phyloP scores from a whole-genome alignment of 2,113 vertebrate species.

The Cinclus cinclus region DNA sequence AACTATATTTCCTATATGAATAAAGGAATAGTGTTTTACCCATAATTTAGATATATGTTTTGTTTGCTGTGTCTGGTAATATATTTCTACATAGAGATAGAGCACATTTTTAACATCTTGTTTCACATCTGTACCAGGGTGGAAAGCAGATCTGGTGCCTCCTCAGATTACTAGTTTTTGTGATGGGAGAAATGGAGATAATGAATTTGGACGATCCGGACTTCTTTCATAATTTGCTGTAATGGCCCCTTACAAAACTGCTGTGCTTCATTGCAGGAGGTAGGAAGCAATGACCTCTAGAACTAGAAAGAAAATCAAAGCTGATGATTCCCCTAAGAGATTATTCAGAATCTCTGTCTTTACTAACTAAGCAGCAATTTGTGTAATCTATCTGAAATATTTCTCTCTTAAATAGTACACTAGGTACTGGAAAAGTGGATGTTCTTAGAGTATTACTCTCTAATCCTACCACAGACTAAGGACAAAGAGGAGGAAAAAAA shows the following conservation, averaged over 20 bases:
- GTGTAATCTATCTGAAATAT: background rate
- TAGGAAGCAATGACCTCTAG: background rate
- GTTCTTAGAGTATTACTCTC: background rate
- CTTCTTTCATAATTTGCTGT: background rate
- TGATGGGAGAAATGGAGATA: background rate
- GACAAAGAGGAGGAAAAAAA: background rate
- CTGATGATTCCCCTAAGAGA: background rate
- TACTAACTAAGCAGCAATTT: background rate
- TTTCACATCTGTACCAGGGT: background rate
- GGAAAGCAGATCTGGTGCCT: background rate
- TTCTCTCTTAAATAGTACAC: background rate
- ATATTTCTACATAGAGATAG: background rate
- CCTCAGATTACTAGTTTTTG: background rate
- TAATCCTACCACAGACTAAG: background rate
- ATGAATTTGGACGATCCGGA: background rate
- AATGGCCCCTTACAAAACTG: background rate
- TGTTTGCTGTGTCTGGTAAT: background rate
- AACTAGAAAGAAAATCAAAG: slow-evolving; percentile 19
- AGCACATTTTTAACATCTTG: slow-evolving; percentile 33
- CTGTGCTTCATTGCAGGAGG: background rate
- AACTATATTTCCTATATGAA: background rate
- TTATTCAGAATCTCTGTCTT: background rate
- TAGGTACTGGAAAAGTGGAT: background rate
- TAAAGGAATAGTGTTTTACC: background rate
- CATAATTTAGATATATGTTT: background rate